These are phyloP conservation scores for Protodeltote pygarga DNA, from an alignment of 2,888 invertebrate species.

Conservation along the genomic window DNA sequence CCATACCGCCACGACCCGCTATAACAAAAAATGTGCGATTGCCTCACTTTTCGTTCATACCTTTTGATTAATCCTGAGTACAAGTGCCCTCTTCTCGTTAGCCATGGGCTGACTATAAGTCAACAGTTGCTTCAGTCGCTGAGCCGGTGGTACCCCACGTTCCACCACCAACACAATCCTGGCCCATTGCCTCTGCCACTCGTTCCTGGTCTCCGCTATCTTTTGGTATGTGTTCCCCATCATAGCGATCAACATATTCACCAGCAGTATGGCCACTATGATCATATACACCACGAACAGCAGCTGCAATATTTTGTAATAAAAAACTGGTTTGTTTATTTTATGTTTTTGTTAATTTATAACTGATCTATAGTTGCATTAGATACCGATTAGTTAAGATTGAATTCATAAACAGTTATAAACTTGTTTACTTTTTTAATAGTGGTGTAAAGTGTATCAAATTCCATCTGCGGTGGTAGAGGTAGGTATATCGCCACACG, in stretches of 20 bases:
- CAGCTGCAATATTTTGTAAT: constrained; percentile 82
- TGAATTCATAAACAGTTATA: constrained; percentile 13
- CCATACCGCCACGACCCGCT: too few relatives aligned
- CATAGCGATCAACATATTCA: constrained; percentile 99
- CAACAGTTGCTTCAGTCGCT: constrained; percentile 94
- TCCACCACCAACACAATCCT: constrained; percentile 98
- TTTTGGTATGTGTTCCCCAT: constrained; percentile 99
- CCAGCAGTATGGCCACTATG: constrained; percentile 96
- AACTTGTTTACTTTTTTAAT: constrained; percentile 6
- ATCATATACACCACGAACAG: constrained; percentile 99
- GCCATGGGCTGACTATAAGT: constrained; percentile 98
- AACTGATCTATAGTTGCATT: constrained; percentile 12
- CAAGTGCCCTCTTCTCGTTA: constrained; percentile 94
- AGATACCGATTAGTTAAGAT: constrained; percentile 13
- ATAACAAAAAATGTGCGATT: too few relatives aligned
- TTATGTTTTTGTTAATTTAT: too few relatives aligned
- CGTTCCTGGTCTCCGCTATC: constrained; percentile 98
- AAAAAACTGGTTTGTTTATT: background rate
- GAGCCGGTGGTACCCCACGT: constrained; percentile 96
- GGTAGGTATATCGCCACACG: too few relatives aligned
- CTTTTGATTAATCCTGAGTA: constrained; percentile 95
- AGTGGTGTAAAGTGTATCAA: constrained; percentile 7
- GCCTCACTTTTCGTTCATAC: too few relatives aligned
- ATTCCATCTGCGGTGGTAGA: too few relatives aligned
- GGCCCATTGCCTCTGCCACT: constrained; percentile 99